Percentiles rank a stretch among this genome's conserved stretches.
Conservation (phyloP, 2,113 vertebrate species). For the Pogonocichla stellata region DNA sequence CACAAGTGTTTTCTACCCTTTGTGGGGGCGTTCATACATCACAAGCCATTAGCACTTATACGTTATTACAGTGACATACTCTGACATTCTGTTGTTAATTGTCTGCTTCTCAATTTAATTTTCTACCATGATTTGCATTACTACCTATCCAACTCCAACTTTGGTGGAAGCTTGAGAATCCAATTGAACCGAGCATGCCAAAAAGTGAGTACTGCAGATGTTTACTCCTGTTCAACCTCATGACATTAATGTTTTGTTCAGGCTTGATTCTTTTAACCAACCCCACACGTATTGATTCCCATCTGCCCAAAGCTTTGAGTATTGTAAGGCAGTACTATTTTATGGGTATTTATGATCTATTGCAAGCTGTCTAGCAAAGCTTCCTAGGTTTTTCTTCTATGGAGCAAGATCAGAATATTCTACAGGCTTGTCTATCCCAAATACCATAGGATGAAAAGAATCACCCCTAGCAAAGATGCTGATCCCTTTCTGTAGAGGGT, state of each 20-base stretch:
- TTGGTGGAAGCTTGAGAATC: not conserved
- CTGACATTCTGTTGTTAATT: not conserved
- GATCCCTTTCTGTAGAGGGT: not conserved
- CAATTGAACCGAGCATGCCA: not conserved
- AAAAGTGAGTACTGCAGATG: not conserved
- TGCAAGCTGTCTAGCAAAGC: not conserved
- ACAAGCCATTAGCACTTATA: not conserved
- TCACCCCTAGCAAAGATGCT: not conserved
- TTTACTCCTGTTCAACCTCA: not conserved
- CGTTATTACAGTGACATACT: not conserved
- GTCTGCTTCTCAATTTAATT: constrained; percentile 28
- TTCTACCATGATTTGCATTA: not conserved
- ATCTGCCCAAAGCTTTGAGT: not conserved
- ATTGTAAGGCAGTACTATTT: not conserved
- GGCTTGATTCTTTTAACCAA: not conserved
- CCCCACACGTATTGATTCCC: not conserved
- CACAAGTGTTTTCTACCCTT: not conserved
- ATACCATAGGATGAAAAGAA: not conserved
- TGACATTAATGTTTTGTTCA: not conserved
- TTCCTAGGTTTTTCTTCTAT: not conserved
- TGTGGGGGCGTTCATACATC: not conserved
- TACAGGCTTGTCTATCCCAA: not conserved
- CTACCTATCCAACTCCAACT: not conserved
- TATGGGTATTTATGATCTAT: not conserved
- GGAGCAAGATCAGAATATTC: not conserved